Percentiles rank a stretch among this genome's conserved stretches.
These are phyloP conservation scores for Euphydryas editha DNA, from an alignment of 2,888 invertebrate genomes.

Conservation along the genomic window DNA sequence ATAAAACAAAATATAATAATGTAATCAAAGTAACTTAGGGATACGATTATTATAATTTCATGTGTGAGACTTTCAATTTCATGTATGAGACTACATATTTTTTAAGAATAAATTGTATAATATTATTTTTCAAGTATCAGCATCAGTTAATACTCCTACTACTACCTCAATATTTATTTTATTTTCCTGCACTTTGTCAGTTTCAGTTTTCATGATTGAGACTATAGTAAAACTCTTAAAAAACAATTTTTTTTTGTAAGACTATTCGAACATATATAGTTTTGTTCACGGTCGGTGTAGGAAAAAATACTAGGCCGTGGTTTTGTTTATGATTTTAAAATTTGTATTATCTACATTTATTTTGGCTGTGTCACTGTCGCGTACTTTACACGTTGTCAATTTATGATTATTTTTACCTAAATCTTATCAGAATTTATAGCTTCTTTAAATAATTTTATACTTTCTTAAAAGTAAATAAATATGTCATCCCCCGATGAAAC, in stretches of 20 bases:
- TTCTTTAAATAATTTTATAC: slow-evolving; percentile 30
- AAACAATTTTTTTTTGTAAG: too few species aligned
- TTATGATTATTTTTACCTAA: slow-evolving; percentile 50
- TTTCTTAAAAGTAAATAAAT: slow-evolving; percentile 38
- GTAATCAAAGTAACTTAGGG: too few species aligned
- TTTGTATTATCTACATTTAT: slow-evolving; percentile 23
- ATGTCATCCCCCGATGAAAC: slow-evolving; percentile 84
- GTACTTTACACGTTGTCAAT: slow-evolving; percentile 67
- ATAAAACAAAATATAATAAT: too few species aligned
- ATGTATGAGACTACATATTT: not conserved
- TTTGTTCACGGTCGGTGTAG: too few species aligned
- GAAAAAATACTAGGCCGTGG: too few species aligned
- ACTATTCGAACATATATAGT: slow-evolving; percentile 3
- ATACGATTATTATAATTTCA: too few species aligned
- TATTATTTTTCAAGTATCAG: too few species aligned
- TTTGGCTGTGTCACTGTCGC: slow-evolving; percentile 29
- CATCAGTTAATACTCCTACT: too few species aligned
- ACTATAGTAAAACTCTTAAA: too few species aligned
- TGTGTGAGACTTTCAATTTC: not conserved
- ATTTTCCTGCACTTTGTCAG: too few species aligned
- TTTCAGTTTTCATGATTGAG: too few species aligned
- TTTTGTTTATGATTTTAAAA: not conserved
- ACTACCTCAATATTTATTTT: too few species aligned
- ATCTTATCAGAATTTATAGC: slow-evolving; percentile 53
- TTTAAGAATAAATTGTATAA: not conserved